These are phyloP conservation scores for Coremacera marginata DNA, from an alignment of 2,888 invertebrate species.

Conservation along the genomic window DNA sequence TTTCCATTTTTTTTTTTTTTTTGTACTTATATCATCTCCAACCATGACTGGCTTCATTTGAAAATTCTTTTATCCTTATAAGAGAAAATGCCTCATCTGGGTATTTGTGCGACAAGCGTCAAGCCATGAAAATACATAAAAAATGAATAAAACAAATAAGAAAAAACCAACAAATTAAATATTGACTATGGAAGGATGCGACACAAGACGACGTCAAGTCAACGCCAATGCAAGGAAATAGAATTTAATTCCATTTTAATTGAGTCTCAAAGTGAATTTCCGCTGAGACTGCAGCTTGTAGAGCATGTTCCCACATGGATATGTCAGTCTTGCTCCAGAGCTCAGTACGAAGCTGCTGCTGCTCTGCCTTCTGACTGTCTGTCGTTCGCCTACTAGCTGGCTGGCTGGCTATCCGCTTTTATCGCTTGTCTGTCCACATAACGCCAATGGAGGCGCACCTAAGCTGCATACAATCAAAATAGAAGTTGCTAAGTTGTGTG, in stretches of 20 bases:
- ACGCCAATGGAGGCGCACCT: neutral
- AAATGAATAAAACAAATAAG: neutral
- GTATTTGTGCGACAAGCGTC: no score
- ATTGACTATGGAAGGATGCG: neutral
- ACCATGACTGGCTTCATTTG: no score
- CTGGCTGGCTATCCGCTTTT: neutral
- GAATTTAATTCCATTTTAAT: slow-evolving; percentile 65
- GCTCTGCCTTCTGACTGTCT: neutral
- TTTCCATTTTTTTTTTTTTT: no score
- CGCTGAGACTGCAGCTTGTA: neutral
- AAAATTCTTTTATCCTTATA: no score
- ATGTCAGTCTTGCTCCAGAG: neutral
- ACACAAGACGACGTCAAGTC: neutral
- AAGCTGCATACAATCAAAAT: neutral
- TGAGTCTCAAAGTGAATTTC: slow-evolving; percentile 54
- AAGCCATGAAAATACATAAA: no score
- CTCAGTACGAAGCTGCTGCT: neutral
- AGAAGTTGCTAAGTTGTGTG: neutral
- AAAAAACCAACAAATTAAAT: neutral
- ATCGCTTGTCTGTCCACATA: neutral
- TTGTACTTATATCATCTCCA: no score
- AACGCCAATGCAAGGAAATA: slow-evolving; percentile 23
- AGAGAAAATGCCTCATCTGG: no score
- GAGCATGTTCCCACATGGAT: neutral
- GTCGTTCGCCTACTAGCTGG: slow-evolving; percentile 30